These are phyloP conservation scores for Drosophila paulistorum DNA, from an alignment of 1,140 invertebrate species.

Conservation along the genomic window DNA sequence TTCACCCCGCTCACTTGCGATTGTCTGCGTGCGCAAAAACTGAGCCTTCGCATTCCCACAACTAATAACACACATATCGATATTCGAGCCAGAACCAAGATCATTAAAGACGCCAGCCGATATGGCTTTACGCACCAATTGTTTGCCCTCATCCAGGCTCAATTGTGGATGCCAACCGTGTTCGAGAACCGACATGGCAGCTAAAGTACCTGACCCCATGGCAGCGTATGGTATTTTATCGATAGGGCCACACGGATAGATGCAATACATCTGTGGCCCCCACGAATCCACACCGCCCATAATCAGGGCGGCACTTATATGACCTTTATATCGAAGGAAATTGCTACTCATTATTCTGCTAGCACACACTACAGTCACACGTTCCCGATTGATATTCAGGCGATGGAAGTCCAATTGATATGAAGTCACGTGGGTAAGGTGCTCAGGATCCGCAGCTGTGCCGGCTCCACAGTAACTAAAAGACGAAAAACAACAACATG, in stretches of 20 bases:
- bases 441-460: slow-evolving; percentile 98
- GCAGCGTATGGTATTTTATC: slow-evolving; percentile 95
- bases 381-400: slow-evolving; percentile 92
- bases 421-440: slow-evolving; percentile 93
- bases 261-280: slow-evolving; percentile 91
- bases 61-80: slow-evolving; percentile 97
- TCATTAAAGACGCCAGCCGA: slow-evolving; percentile 98
- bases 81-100: slow-evolving; percentile 97
- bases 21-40: slow-evolving; percentile 93
- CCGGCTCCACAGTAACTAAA: slow-evolving; percentile 95
- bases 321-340: slow-evolving; percentile 96
- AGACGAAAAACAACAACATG: too few relatives aligned
- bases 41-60: slow-evolving; percentile 86
- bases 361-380: slow-evolving; percentile 94
- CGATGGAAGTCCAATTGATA: slow-evolving; percentile 96
- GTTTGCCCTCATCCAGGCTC: slow-evolving; percentile 93
- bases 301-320: slow-evolving; percentile 97
- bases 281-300: slow-evolving; percentile 96
- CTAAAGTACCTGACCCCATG: slow-evolving; percentile 98
- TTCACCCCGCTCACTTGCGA: slow-evolving; percentile 91
- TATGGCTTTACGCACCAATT: slow-evolving; percentile 95
- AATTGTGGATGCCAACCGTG: slow-evolving; percentile 93
- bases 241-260: slow-evolving; percentile 97
- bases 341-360: slow-evolving; percentile 95
- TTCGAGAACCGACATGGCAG: slow-evolving; percentile 98